phyloP scores from a whole-genome alignment of 2,888 invertebrate species.

The Conops quadrifasciatus region DNA sequence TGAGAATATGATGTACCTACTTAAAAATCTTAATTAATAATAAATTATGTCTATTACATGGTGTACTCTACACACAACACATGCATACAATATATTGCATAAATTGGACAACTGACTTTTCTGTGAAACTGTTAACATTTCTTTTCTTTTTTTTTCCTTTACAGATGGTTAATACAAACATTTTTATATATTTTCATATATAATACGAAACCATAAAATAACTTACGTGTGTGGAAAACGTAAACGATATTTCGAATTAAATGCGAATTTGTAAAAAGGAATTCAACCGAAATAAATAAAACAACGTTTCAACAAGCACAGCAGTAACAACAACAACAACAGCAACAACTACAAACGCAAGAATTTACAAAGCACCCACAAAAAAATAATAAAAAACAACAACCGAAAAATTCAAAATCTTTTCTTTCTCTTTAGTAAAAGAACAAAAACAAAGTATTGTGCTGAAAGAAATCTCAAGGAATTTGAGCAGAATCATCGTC shows the following conservation, averaged over 20 bases:
- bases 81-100: too few species aligned
- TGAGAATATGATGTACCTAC: too few species aligned
- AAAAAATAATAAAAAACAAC: too few species aligned
- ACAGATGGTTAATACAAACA: slow-evolving; percentile 46
- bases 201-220: neutral
- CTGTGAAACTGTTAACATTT: too few species aligned
- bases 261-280: slow-evolving; percentile 8
- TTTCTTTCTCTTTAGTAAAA: neutral
- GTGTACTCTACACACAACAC: too few species aligned
- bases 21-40: too few species aligned
- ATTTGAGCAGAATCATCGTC: slow-evolving; percentile 18
- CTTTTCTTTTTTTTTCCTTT: slow-evolving; percentile 54
- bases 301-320: slow-evolving; percentile 5
- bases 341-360: neutral
- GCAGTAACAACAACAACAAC: slow-evolving; percentile 13
- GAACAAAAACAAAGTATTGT: neutral
- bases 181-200: slow-evolving; percentile 25
- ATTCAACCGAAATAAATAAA: slow-evolving; percentile 29
- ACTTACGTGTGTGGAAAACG: neutral
- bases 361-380: too few species aligned
- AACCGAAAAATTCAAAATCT: too few species aligned
- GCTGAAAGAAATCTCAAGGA: slow-evolving; percentile 3
- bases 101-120: too few species aligned
- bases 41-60: too few species aligned
- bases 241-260: slow-evolving; percentile 28